Evolutionary conservation across 2,888 invertebrate genomes (phyloP).

Genomic region (Tipula lateralis): DNA sequence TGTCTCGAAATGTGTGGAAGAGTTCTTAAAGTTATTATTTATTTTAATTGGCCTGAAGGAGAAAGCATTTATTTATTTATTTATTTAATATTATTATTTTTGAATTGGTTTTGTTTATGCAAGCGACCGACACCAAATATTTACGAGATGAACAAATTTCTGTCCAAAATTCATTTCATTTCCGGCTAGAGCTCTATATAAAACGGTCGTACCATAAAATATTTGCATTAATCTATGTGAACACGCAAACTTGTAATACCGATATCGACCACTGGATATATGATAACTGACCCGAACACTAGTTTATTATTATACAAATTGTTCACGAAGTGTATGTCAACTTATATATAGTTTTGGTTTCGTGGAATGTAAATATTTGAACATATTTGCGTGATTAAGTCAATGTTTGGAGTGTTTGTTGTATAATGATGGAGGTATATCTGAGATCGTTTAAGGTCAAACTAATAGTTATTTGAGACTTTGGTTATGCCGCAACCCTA

Average conservation of each 20-base stretch:
- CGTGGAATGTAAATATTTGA: neutral
- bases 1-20: neutral
- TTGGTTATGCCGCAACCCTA: neutral
- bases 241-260: neutral
- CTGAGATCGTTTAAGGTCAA: neutral
- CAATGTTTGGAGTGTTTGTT: neutral
- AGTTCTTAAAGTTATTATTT: conserved; percentile 5
- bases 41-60: neutral
- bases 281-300: neutral
- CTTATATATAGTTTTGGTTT: neutral
- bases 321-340: neutral
- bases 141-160: neutral
- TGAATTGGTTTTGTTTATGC: neutral
- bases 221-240: neutral
- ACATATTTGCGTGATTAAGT: neutral
- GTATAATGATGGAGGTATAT: neutral
- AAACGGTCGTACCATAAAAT: neutral
- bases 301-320: neutral
- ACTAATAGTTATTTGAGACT: neutral
- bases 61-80: neutral
- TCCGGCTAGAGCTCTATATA: neutral
- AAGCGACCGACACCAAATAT: neutral
- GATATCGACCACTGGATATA: neutral
- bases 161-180: neutral
- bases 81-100: neutral